Base-by-base conservation (phyloP, 64 coral and sea anemone genomes). In the Montipora efflorescens region DNA sequence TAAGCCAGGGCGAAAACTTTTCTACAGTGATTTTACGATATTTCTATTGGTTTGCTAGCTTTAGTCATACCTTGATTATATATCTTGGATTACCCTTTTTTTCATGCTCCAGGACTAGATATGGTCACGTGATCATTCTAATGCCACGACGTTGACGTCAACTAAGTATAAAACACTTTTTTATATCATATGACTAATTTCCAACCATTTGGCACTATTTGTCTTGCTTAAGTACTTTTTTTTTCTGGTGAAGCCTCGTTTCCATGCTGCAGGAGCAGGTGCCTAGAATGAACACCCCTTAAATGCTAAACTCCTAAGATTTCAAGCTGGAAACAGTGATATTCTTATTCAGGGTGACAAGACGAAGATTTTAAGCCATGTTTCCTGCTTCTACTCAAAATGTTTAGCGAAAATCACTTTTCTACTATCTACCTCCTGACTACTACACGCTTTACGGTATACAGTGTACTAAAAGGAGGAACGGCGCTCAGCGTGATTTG, bases 351-450 rank as follows among this genome's bases (percentile, higher is more conserved):
- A 91, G 79, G 36, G 79, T 53, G 36, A n/a, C 45, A 75, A 91
- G 15, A 91, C 59, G 45, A 75, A 91, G 59, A 83, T 91, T 91
- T 83, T 59, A 82, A 83, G 61, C 77, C 47, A 47, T 70, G 87
- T 91, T 91, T 23, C 22, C 22, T 0, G 22, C 22, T 23, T 23
- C 22, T 23, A 23, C 22, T 23, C 22, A 23, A 23, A 90, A 90
- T 90, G 88, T 83, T 91, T 83, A 91, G 48, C 25, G 90, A 83
- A 91, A 91, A 91, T 82, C 66, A n/a, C 55, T 70, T 91, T 91
- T 58, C 82, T 21, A n/a, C 45, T 14, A 80, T 36, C 55, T 82
- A 62, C 90, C 46, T 83, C 62, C 79, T 74, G 90, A 81, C 64
- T 73, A 91, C 22, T 23, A 23, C 22, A 23, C 22, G 22, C 22